phyloP scores from a whole-genome alignment of 1,140 invertebrate species.

The Chymomyza costata region DNA sequence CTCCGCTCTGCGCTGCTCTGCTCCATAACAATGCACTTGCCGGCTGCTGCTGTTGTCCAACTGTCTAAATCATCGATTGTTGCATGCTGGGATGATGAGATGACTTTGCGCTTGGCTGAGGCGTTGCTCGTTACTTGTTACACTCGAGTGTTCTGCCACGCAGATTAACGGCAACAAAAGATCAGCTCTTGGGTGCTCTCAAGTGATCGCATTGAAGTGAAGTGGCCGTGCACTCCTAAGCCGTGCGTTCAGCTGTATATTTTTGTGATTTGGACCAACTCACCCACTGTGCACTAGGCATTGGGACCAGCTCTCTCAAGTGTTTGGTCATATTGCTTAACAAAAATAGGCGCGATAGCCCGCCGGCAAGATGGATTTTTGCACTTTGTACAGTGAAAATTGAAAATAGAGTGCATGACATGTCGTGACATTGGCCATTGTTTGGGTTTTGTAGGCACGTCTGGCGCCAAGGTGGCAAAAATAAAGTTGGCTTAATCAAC shows the following conservation, averaged over 20 bases:
- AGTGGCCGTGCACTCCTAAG: constrained; percentile 14
- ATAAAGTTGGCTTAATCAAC: no score
- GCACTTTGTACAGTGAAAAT: no score
- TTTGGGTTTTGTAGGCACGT: no score
- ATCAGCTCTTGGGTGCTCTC: constrained; percentile 48
- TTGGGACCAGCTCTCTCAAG: not conserved
- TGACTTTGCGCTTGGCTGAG: constrained; percentile 47
- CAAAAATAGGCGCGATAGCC: constrained; percentile 19
- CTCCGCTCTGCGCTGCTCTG: constrained; percentile 1
- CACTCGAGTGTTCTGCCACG: constrained; percentile 46
- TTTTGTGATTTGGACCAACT: no score
- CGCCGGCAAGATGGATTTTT: no score
- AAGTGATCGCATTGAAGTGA: constrained; percentile 38
- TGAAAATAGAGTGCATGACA: constrained; percentile 35
- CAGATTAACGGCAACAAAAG: constrained; percentile 51
- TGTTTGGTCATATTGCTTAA: constrained; percentile 40
- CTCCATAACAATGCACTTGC: not conserved
- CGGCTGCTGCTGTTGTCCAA: constrained; percentile 49
- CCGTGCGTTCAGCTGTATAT: no score
- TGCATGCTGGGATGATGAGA: constrained; percentile 23
- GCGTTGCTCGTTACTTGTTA: constrained; percentile 17
- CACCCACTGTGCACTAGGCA: constrained; percentile 13
- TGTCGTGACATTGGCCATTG: constrained; percentile 18
- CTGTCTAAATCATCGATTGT: constrained; percentile 17
- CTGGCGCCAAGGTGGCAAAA: no score